Base-by-base conservation (phyloP, 2,113 vertebrate genomes). In the Hydropotes inermis region DNA sequence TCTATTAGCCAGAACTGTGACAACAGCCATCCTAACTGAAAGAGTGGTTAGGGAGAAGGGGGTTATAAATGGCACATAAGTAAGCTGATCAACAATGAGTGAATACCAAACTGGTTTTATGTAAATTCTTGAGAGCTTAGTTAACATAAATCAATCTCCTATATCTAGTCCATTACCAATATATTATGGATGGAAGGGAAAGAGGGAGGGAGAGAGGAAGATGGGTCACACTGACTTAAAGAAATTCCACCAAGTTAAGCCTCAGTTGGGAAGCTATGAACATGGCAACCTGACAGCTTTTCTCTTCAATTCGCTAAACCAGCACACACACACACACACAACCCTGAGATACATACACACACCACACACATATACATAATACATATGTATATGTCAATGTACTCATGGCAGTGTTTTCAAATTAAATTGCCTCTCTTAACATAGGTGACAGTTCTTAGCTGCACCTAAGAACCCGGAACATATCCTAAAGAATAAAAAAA, bases 401-500 rank as follows among this genome's bases (percentile, higher is more conserved):
- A 55, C 16, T 57, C 30, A 50, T 27, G 43, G 47, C 25, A 89
- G 7, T 67, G 2, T 2, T 82, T 90, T 91, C 6, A 64, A 11
- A 79, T 23, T 27, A 55, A 94, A 92, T 17, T 60, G 21, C 82
- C 36, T 83, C 21, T 86, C 79, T 91, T 91, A 82, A 36, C 5
- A 47, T 5, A 60, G 8, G 36, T 50, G 43, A 87, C 19, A 81
- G 7, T 54, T 64, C 58, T 87, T 64, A 83, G 30, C 19, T 54
- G 21, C 6, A 81, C 8, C 3, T 74, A 3, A 74, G 67, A 74
- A 74, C 10, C 5, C 0, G 4, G 5, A 30, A 7, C 7, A 95
- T 92, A 84, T 57, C 1, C 33, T n/a, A 90, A 90, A 88, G n/a
- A 86, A 96, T 76, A 88, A 88, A 92, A 74, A 83, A 90, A 39